Base-by-base conservation (phyloP, 2,113 vertebrate genomes). In the Silurus asotus region DNA sequence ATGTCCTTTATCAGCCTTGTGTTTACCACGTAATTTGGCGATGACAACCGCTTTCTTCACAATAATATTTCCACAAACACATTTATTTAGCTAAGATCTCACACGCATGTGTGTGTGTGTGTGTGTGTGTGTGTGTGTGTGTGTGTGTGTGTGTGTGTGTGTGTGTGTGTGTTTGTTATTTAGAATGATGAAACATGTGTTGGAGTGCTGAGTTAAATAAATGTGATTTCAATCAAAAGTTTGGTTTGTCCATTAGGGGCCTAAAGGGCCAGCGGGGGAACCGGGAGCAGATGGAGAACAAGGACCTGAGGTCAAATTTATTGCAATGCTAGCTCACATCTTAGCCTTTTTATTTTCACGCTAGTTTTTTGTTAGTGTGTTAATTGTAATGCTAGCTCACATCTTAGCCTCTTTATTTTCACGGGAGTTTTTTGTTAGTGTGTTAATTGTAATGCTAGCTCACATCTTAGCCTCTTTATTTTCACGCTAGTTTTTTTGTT, bases 251-350 rank as follows among this genome's bases (percentile, higher is more conserved):
- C 85, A 87, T 9, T 90, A 99, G 98, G 98, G 97, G 84, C 92
- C 93, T 78, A 96, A 94, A 93, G 98, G 98, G 90, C 94, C 94
- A 37, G 93, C 93, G 72, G 98, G 98, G 61, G 96, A 98, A 48
- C 80, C 90, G 89, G 98, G 98, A 84, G 91, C 94, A 87, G 87
- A 94, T 90, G 98, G 97, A 94, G 97, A 97, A 90, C 95, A 92
- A 84, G 98, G 98, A 17, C 87, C 87, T 90, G 97, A 98, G 95
- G 98, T 99, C 93, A 72, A 74, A 28, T 10, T 74, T 74, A 11
- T 2, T 53, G 0, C 15, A 25, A 25, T n/a, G 74, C 51, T 55
- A 77, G 23, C 28, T 77, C 13, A 55, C n/a, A 19, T 53, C n/a
- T 53, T 10, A 74, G 45, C 45, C 51, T 51, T 8, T 74, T 74